Evolutionary conservation across 2,113 vertebrate species (phyloP), one percentile per base, ranked within the genome.

Genomic region (Alexandromys fortis): DNA sequence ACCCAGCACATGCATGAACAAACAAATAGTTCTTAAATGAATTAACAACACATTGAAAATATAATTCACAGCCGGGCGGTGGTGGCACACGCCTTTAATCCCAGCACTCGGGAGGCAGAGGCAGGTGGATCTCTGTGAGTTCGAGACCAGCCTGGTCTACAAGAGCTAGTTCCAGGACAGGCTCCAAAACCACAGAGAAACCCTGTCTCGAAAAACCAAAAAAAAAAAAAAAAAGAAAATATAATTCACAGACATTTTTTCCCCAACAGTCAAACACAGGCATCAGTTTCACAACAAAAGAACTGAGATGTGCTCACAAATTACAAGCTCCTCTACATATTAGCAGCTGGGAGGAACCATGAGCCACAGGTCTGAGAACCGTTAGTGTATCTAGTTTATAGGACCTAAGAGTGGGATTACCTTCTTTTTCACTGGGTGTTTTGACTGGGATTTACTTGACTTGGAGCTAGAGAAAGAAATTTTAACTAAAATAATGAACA

Each of bases 181-280:
- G n/a, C n/a, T n/a, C n/a, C n/a, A n/a, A n/a, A n/a, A n/a, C n/a
- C n/a, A n/a, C n/a, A n/a, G n/a, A n/a, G n/a, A n/a, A n/a, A n/a
- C n/a, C n/a, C n/a, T n/a, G n/a, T n/a, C n/a, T n/a, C n/a, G n/a
- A n/a, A n/a, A n/a, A n/a, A n/a, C n/a, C n/a, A n/a, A n/a, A n/a
- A n/a, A n/a, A n/a, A n/a, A n/a, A n/a, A n/a, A n/a, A n/a, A n/a
- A n/a, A n/a, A n/a, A n/a, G 28, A 85, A 83, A 68, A 81, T 61
- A 22, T 14, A 95, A 92, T 85, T 72, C 38, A 77, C 11, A 78
- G 38, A 73, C 55, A 58, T 58, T 86, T n/a, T 55, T 77, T 86
- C 89, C 70, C 47, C 49, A 91, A 63, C 65, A 63, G 63, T 28
- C 67, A 96, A 90, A 94, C 68, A 35, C 14, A 67, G 76, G 75